Percentiles rank a stretch among this genome's conserved stretches.
These are phyloP conservation scores for Thera obeliscata DNA, from an alignment of 2,888 invertebrate genomes.

Conservation along the genomic window DNA sequence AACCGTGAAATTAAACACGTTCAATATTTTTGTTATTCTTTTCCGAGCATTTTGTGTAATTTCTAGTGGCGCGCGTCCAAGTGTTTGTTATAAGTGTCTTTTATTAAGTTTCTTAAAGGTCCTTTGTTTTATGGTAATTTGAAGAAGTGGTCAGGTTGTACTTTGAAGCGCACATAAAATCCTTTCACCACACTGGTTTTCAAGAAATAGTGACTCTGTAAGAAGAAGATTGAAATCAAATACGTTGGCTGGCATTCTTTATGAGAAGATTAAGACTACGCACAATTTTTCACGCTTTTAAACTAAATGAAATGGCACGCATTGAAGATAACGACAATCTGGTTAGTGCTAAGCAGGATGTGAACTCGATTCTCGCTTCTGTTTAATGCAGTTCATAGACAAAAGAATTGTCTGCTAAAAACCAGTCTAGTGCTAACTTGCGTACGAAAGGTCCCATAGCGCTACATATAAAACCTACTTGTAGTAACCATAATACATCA, in stretches of 20 bases:
- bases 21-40: conserved; percentile 16
- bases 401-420: not conserved
- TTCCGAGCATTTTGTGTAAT: conserved; percentile 8
- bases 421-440: not conserved
- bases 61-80: conserved; percentile 9
- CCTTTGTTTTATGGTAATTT: conserved; percentile 13
- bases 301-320: not conserved
- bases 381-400: conserved; percentile 5
- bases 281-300: no score
- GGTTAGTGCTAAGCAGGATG: conserved; percentile 28
- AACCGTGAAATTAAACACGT: conserved; percentile 32
- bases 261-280: no score
- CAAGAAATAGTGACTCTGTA: no score
- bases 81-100: not conserved
- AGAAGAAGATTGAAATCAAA: no score
- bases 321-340: conserved; percentile 9
- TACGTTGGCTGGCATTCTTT: no score
- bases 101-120: not conserved
- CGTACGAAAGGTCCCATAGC: no score
- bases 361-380: conserved; percentile 21
- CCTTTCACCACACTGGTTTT: no score
- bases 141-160: not conserved
- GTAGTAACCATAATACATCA: not conserved
- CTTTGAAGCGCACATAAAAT: no score
- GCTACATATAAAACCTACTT: no score